Evolutionary conservation across 2,797 vertebrate genomes (phyloP).

Genomic region (Sebastes steindachneri): DNA sequence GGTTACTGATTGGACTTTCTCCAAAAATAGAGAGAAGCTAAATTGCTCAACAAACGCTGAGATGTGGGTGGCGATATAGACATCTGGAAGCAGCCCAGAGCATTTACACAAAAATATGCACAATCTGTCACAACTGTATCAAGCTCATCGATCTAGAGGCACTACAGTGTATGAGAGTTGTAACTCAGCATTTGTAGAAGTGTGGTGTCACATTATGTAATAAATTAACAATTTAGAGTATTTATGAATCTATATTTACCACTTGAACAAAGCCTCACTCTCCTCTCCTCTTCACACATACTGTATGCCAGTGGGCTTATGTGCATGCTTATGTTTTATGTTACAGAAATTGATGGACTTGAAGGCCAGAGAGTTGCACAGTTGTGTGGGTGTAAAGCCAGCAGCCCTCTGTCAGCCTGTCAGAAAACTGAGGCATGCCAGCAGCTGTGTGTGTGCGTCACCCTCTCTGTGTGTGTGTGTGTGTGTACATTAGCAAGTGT

Average conservation of each 20-base stretch:
- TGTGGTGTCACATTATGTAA: neutral
- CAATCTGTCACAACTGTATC: neutral
- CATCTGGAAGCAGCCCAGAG: slow-evolving; percentile 11
- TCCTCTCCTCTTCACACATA: neutral
- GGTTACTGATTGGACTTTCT: slow-evolving; percentile 5
- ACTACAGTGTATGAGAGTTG: neutral
- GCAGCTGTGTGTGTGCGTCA: slow-evolving; percentile 50
- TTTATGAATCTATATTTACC: neutral
- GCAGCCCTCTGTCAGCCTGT: slow-evolving; percentile 73
- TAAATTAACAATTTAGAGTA: neutral
- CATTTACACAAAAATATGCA: neutral
- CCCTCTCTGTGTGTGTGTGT: slow-evolving; percentile 5
- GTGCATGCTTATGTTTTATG: slow-evolving; percentile 60
- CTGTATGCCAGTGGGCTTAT: slow-evolving; percentile 15
- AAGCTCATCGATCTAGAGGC: neutral
- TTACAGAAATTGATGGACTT: slow-evolving; percentile 65
- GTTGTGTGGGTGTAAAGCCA: slow-evolving; percentile 69
- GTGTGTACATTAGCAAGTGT: slow-evolving; percentile 16
- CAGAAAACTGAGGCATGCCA: slow-evolving; percentile 66
- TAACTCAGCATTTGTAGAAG: neutral
- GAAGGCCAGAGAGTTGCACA: slow-evolving; percentile 59
- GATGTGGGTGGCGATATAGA: slow-evolving; percentile 19
- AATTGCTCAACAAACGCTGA: slow-evolving; percentile 5
- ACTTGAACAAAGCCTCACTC: neutral
- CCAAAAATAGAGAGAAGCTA: neutral